These are phyloP conservation scores for Autographa gamma DNA, from an alignment of 2,888 invertebrate species.

Conservation along the genomic window DNA sequence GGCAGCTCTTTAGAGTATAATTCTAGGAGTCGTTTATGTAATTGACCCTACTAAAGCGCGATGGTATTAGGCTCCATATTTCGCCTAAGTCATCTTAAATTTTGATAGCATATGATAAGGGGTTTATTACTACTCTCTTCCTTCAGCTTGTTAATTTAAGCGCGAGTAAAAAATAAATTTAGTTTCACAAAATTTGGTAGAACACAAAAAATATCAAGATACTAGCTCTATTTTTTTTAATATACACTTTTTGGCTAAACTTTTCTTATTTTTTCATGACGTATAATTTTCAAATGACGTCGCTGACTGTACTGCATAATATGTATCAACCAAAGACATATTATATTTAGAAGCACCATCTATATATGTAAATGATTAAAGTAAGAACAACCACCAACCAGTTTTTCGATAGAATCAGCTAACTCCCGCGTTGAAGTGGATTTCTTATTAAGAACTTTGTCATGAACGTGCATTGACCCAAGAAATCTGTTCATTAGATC, in stretches of 20 bases:
- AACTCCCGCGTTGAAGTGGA: slow-evolving; percentile 31
- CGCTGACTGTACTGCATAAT: slow-evolving; percentile 28
- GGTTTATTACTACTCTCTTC: slow-evolving; percentile 34
- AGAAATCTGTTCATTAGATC: slow-evolving; percentile 59
- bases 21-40: slow-evolving; percentile 55
- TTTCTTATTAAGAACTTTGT: slow-evolving; percentile 35
- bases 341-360: slow-evolving; percentile 32
- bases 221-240: no score
- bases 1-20: slow-evolving; percentile 62
- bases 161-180: not conserved
- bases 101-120: slow-evolving; percentile 35
- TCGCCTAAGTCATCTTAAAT: slow-evolving; percentile 41
- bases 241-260: no score
- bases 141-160: slow-evolving; percentile 37
- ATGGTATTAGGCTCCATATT: slow-evolving; percentile 39
- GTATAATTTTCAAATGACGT: not conserved
- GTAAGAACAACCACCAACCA: slow-evolving; percentile 35
- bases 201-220: no score
- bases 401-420: slow-evolving; percentile 41
- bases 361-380: slow-evolving; percentile 39
- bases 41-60: slow-evolving; percentile 55
- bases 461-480: slow-evolving; percentile 43
- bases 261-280: no score
- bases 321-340: slow-evolving; percentile 23
- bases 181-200: no score